Evolutionary conservation across 1,140 invertebrate genomes (phyloP).

Genomic region (Lamellibrachia luymesi): DNA sequence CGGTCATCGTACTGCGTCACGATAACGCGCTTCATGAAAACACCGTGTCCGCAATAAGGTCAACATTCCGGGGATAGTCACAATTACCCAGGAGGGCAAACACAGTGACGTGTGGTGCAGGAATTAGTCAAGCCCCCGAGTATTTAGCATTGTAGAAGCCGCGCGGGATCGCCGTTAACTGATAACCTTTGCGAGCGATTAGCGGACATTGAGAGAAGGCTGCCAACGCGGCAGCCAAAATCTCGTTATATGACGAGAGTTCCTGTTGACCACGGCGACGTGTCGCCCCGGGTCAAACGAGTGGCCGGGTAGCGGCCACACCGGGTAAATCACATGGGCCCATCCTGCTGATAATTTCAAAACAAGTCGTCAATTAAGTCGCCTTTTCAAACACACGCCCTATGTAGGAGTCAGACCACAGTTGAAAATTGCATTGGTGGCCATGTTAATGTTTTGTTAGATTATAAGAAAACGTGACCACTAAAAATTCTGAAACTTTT

Average conservation of each 20-base stretch:
- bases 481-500: no score
- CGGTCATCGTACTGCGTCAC: neutral
- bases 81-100: neutral
- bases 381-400: neutral
- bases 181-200: neutral
- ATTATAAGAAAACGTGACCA: no score
- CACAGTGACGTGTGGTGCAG: neutral
- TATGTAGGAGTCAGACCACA: neutral
- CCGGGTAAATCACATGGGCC: neutral
- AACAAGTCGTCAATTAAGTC: neutral
- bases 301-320: neutral
- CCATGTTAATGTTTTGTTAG: no score
- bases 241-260: neutral
- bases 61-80: neutral
- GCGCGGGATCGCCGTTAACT: neutral
- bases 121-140: neutral
- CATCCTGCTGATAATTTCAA: no score
- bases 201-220: neutral
- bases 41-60: neutral
- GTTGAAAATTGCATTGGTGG: no score
- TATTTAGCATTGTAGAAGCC: neutral
- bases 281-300: neutral
- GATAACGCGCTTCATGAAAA: neutral
- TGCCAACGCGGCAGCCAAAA: neutral
- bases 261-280: neutral